A percentile compares a stretch with the other conserved stretches of the same genome.
Conservation (phyloP, 2,797 vertebrate species). For the Rhynchonycteris naso region DNA sequence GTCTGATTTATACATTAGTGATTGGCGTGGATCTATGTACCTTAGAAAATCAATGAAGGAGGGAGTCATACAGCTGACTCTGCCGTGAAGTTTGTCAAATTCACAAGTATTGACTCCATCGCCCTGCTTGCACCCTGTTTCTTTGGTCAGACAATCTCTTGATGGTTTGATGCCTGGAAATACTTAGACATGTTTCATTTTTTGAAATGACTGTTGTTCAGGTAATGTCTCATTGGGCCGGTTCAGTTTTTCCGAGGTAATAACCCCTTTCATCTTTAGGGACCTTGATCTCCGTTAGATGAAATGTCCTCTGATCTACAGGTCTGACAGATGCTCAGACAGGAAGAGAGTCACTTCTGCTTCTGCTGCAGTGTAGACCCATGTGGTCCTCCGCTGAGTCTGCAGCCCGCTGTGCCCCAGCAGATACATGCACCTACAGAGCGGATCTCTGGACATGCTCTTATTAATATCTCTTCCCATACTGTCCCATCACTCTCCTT, state of each 20-base stretch:
- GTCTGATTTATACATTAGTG: neutral
- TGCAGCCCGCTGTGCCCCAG: constrained; percentile 43
- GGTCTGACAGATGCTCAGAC: constrained; percentile 50
- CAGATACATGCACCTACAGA: neutral
- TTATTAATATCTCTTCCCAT: neutral
- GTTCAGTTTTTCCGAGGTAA: constrained; percentile 72
- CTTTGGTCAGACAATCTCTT: constrained; percentile 45
- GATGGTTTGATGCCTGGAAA: neutral
- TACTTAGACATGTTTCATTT: constrained; percentile 58
- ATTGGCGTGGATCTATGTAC: neutral
- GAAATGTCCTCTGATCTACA: constrained; percentile 73
- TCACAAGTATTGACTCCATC: neutral
- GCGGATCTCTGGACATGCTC: neutral
- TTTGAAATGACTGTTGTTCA: constrained; percentile 65
- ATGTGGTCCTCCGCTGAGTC: constrained; percentile 4
- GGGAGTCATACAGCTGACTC: neutral
- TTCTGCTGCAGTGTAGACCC: neutral
- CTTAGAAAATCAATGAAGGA: neutral
- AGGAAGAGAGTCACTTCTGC: constrained; percentile 64
- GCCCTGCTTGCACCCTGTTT: constrained; percentile 31
- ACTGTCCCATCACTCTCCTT: constrained; percentile 34
- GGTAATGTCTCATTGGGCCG: constrained; percentile 64
- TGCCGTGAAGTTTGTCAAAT: neutral
- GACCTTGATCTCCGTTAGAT: constrained; percentile 71
- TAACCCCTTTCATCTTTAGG: constrained; percentile 71